phyloP scores from a whole-genome alignment of 2,113 vertebrate genomes.

The Columba janthina region DNA sequence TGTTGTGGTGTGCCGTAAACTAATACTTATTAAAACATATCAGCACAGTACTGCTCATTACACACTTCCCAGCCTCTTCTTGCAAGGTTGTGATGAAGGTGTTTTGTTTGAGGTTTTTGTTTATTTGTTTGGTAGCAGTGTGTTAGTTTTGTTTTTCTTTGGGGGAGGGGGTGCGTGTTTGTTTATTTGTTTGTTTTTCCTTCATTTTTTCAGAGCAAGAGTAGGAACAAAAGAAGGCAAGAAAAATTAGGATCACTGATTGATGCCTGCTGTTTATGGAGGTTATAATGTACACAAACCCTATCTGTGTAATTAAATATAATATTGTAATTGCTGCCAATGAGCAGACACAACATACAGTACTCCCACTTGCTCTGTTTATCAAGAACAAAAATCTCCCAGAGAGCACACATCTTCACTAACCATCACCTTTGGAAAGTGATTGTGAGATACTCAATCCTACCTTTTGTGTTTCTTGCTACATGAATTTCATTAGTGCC shows the following conservation, averaged over 20 bases:
- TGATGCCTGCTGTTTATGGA: not conserved
- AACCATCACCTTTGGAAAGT: not conserved
- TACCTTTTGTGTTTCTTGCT: not conserved
- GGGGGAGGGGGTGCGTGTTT: too few species aligned
- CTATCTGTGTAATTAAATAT: not conserved
- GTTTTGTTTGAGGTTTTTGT: not conserved
- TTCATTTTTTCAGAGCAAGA: conserved; percentile 56
- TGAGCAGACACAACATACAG: not conserved
- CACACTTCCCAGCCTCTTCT: conserved; percentile 45
- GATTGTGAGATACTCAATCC: not conserved
- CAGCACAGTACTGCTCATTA: conserved; percentile 62
- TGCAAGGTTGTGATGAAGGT: conserved; percentile 35
- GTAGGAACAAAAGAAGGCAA: not conserved
- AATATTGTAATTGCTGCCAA: not conserved
- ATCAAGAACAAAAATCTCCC: not conserved
- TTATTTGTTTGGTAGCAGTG: too few species aligned
- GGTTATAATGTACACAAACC: not conserved
- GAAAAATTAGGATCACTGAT: not conserved
- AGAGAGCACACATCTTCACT: not conserved
- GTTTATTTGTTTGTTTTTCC: not conserved
- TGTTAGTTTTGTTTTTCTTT: too few species aligned
- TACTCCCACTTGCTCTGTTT: not conserved
- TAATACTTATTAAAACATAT: conserved; percentile 76
- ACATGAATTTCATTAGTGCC: not conserved
- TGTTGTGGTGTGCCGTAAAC: conserved; percentile 70